Evolutionary conservation across 2,888 invertebrate species (phyloP).

Genomic region (Malthinus seriepunctatus): DNA sequence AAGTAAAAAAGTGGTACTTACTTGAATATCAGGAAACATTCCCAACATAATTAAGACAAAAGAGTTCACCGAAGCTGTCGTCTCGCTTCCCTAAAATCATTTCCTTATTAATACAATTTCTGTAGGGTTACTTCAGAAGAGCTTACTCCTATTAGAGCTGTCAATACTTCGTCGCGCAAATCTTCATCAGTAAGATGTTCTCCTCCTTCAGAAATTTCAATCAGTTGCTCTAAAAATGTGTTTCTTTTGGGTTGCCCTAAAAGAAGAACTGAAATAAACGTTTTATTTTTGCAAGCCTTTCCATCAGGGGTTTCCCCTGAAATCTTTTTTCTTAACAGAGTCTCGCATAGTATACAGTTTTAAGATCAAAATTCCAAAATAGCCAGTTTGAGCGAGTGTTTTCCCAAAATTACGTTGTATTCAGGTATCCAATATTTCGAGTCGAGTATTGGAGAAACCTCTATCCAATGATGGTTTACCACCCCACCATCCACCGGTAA

Average conservation of each 20-base stretch:
- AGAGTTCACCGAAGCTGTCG: conserved; percentile 39
- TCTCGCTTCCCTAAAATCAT: conserved; percentile 40
- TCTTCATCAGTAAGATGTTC: conserved; percentile 22
- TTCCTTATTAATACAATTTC: background rate
- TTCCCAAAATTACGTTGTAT: too few relatives aligned
- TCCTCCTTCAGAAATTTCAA: conserved; percentile 36
- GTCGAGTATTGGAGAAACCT: too few relatives aligned
- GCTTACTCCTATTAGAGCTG: conserved; percentile 28
- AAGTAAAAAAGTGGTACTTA: conserved; percentile 5
- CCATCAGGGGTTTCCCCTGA: too few relatives aligned
- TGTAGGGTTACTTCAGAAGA: background rate
- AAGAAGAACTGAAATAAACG: background rate
- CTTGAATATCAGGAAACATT: conserved; percentile 41
- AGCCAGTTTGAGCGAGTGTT: too few relatives aligned
- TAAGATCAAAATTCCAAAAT: too few relatives aligned
- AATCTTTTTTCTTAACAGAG: too few relatives aligned
- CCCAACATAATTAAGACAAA: conserved; percentile 40
- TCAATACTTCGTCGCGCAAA: conserved; percentile 30
- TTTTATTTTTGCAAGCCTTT: too few relatives aligned
- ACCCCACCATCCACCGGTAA: too few relatives aligned
- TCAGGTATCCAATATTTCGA: too few relatives aligned
- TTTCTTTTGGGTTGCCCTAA: conserved; percentile 36
- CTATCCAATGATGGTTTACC: too few relatives aligned
- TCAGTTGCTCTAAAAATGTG: conserved; percentile 56
- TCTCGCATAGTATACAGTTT: too few relatives aligned